phyloP scores from a whole-genome alignment of 2,797 vertebrate species.

The Octomys mimax region DNA sequence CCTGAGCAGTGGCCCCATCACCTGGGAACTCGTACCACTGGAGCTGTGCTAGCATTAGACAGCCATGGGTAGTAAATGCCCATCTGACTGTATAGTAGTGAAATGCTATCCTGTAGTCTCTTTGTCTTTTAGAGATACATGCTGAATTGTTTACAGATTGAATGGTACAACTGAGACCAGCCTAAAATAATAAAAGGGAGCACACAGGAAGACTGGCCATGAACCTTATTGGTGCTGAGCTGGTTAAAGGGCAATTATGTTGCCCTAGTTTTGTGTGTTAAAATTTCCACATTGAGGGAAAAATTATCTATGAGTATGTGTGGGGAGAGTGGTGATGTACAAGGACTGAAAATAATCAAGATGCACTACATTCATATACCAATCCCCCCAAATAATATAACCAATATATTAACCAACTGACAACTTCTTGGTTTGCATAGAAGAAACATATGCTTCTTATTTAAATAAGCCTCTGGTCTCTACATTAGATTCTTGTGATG shows the following conservation, averaged over 20 bases:
- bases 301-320: no score
- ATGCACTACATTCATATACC: background rate
- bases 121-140: constrained; percentile 58
- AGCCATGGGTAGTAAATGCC: background rate
- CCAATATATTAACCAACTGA: background rate
- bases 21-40: background rate
- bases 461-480: background rate
- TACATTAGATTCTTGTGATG: background rate
- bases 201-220: background rate
- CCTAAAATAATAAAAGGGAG: background rate
- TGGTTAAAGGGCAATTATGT: constrained; percentile 8
- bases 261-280: background rate
- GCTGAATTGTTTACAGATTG: constrained; percentile 64
- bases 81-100: constrained; percentile 3
- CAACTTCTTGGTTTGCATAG: constrained; percentile 40
- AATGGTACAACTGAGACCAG: background rate
- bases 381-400: constrained; percentile 29
- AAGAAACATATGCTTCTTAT: constrained; percentile 32
- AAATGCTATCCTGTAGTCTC: background rate
- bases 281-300: constrained; percentile 2
- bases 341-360: background rate
- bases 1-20: background rate
- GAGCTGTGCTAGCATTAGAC: background rate
- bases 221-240: background rate
- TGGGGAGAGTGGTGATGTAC: background rate